Evolutionary conservation across 2,797 vertebrate species (phyloP).

Genomic region (Chromis chromis): DNA sequence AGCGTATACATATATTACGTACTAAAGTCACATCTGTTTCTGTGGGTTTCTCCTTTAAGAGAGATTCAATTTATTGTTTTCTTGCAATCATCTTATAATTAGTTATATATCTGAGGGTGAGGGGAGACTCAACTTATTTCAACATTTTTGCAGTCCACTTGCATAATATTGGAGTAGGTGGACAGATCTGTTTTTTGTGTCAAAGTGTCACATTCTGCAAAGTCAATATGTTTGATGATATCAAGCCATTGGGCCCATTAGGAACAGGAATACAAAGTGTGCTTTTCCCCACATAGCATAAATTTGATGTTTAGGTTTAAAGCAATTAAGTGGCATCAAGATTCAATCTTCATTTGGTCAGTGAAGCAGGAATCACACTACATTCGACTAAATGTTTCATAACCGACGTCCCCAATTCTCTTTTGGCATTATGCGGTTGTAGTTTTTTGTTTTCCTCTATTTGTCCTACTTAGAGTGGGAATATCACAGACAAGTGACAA

Average conservation of each 20-base stretch:
- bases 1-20: background rate
- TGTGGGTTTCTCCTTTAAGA: background rate
- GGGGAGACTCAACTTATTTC: background rate
- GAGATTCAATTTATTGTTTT: background rate
- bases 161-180: background rate
- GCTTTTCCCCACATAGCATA: background rate
- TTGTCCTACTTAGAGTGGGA: constrained; percentile 69
- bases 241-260: background rate
- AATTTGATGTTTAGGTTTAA: constrained; percentile 11
- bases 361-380: constrained; percentile 17
- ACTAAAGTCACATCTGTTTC: constrained; percentile 9
- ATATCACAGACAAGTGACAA: constrained; percentile 70
- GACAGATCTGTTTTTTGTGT: too few relatives aligned
- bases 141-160: background rate
- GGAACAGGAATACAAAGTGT: background rate
- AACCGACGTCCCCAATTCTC: constrained; percentile 30
- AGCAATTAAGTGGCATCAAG: constrained; percentile 22
- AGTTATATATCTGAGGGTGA: background rate
- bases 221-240: background rate
- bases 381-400: constrained; percentile 29
- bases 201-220: too few relatives aligned
- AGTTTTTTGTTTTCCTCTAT: constrained; percentile 30
- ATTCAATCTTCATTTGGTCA: constrained; percentile 17
- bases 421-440: constrained; percentile 28
- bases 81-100: background rate